Base-by-base conservation (phyloP, 2,888 invertebrate genomes). In the Sminthurides aquaticus region DNA sequence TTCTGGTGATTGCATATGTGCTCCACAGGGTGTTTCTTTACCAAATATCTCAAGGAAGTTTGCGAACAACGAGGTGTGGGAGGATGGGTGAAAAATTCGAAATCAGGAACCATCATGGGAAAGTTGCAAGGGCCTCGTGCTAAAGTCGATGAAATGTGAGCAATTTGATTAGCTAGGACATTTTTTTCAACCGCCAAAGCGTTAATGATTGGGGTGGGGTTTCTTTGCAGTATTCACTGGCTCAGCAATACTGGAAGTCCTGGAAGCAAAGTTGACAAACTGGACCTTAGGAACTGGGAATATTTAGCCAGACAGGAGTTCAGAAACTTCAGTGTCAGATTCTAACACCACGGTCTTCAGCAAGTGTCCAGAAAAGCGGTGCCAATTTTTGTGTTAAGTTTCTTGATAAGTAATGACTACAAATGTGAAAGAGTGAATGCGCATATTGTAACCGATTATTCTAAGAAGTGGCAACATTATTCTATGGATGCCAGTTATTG, bases 41-140 rank as follows among this genome's bases (percentile, higher is more conserved):
- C 91, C 22, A 92, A 95, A 81, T 89, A 88, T 78, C 90, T 91
- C 76, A 86, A 89, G 74, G 90, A 91, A 77, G 81, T 87, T 70
- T 88, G 89, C 60, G 84, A 84, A 62, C 83, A 86, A 76, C 80
- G 89, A 34, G 86, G 86, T 24, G 82, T 94, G 43, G 85, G 85
- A 26, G 95, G 96, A 8, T 96, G 94, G 94, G 89, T 95, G 72
- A 92, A 91, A 81, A 94, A 95, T 79, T 89, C 90, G 54, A 88
- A 87, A 78, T 85, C 84, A 67, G 92, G 92, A 24, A 91, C 94
- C 18, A 90, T 96, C 62, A 84, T 89, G 5, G 96, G 96, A 60
- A 90, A 90, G 79, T 84, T 95, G 78, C 92, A 95, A 79, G 95
- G 94, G 15, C 83, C 83, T 54, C 89, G 87, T 77, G 81, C 84